Evolutionary conservation across 2,797 vertebrate genomes (phyloP), one percentile per base, ranked within the genome.

Genomic region (Eptatretus atami): DNA sequence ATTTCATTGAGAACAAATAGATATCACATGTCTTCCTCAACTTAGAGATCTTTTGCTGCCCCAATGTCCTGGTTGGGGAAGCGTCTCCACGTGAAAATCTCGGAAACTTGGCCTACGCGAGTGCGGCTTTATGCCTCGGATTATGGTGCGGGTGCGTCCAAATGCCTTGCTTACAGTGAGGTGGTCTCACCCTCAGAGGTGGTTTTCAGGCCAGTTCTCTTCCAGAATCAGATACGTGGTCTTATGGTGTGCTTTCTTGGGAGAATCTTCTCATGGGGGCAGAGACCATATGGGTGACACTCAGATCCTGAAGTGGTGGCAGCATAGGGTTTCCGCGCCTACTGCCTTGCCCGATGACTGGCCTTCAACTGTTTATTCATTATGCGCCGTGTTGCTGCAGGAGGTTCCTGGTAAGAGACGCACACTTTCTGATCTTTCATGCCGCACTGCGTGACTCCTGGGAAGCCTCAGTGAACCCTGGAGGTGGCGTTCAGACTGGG

Each of bases 261-360:
- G 92, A 98, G 70, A n/a, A 82, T 98, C 65, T 98, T 98, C 76
- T 95, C 87, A 75, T 98, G 93, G 9, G 92, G 92, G 64, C 81
- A 95, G 55, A 88, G 95, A 73, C 92, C 92, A 0, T 98, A 85
- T 64, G n/a, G 95, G 95, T 0, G 92, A 90, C 95, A 94, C 74
- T 92, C 83, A 68, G 94, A 98, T 72, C 87, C 94, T 74, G 92
- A 98, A 70, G 92, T 98, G 69, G 88, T 96, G 63, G 88, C 95
- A 74, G 92, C 95, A 81, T 92, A 71, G n/a, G 77, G 86, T 10
- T 94, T 94, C 72, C 77, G 85, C 92, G 95, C 70, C 77, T 92
- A 67, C 74, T 98, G 70, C 86, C 87, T 0, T 96, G 90, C 72
- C 92, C 92, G 92, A 98, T 72, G 92, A 98, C 73, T 98, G 92